Evolutionary conservation across 2,797 vertebrate genomes (phyloP).

Genomic region (Pterois miles): DNA sequence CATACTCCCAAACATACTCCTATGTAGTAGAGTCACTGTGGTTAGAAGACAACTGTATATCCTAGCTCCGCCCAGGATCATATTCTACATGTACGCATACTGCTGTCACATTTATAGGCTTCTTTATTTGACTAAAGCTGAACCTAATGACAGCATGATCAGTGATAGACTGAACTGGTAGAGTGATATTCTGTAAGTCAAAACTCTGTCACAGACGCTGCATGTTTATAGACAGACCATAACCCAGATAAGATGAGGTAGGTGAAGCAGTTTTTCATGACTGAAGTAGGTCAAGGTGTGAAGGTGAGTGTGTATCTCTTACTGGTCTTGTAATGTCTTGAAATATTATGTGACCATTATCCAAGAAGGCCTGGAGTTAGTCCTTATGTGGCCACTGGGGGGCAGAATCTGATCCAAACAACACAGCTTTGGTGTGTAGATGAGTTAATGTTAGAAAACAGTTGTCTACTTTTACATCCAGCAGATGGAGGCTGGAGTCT

Average conservation of each 20-base stretch:
- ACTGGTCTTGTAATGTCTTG: background rate
- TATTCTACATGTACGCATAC: background rate
- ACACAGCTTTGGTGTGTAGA: background rate
- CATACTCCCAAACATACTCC: slow-evolving; percentile 17
- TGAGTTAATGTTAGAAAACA: background rate
- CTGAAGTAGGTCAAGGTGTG: slow-evolving; percentile 30
- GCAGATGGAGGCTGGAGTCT: background rate
- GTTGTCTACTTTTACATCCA: background rate
- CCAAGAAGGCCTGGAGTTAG: background rate
- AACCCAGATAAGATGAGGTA: slow-evolving; percentile 16
- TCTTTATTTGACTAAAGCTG: background rate
- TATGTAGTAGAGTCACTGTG: slow-evolving; percentile 14
- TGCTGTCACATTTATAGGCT: too few relatives aligned
- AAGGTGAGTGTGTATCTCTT: background rate
- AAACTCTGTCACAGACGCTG: background rate
- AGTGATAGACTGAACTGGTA: background rate
- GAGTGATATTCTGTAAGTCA: background rate
- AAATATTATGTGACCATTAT: background rate
- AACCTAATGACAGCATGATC: background rate
- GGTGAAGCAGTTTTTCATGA: slow-evolving; percentile 34
- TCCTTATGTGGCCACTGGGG: background rate
- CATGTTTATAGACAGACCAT: background rate
- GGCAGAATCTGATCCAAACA: background rate
- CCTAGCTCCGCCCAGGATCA: background rate
- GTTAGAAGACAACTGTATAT: slow-evolving; percentile 5